A percentile compares a stretch with the other conserved stretches of the same genome.
Evolutionary conservation across 2,888 invertebrate genomes (phyloP).

Genomic region (Diplazon laetatorius): DNA sequence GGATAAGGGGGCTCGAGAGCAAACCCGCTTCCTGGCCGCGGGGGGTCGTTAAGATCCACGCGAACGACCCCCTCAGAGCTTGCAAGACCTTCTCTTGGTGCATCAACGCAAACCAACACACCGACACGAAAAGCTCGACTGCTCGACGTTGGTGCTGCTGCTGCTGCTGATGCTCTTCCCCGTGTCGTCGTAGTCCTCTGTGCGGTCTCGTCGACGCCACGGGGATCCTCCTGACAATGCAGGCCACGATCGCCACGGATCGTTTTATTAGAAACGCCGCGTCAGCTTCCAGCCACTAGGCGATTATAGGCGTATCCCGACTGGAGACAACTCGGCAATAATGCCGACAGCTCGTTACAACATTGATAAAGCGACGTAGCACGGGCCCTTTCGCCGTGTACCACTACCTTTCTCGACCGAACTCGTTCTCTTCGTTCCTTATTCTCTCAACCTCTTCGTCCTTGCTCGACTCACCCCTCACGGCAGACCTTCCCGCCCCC

Average conservation of each 20-base stretch:
- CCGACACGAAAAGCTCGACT: slow-evolving; percentile 42
- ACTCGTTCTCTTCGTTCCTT: slow-evolving; percentile 36
- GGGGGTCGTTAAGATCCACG: slow-evolving; percentile 59
- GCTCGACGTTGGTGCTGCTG: slow-evolving; percentile 11
- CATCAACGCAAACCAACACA: slow-evolving; percentile 21
- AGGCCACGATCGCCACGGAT: slow-evolving; percentile 65
- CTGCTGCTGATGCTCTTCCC: slow-evolving; percentile 6
- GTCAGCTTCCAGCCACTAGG: slow-evolving; percentile 75
- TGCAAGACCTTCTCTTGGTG: slow-evolving; percentile 24
- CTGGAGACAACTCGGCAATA: slow-evolving; percentile 79
- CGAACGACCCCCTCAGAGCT: slow-evolving; percentile 38
- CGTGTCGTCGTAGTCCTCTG: not conserved
- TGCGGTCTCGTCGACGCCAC: slow-evolving; percentile 52
- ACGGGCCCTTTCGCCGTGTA: slow-evolving; percentile 52
- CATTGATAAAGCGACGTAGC: slow-evolving; percentile 79
- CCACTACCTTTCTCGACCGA: slow-evolving; percentile 18
- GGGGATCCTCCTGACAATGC: slow-evolving; percentile 71
- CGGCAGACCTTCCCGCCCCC: too few relatives aligned
- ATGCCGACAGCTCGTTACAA: slow-evolving; percentile 81
- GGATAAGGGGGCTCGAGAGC: slow-evolving; percentile 35
- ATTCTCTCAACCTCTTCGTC: slow-evolving; percentile 34
- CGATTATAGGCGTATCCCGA: slow-evolving; percentile 36
- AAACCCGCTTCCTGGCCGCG: slow-evolving; percentile 50
- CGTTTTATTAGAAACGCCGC: slow-evolving; percentile 81
- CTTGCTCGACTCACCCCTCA: too few relatives aligned